Evolutionary conservation across 2,888 invertebrate species (phyloP).

Genomic region (Leptogaster cylindrica): DNA sequence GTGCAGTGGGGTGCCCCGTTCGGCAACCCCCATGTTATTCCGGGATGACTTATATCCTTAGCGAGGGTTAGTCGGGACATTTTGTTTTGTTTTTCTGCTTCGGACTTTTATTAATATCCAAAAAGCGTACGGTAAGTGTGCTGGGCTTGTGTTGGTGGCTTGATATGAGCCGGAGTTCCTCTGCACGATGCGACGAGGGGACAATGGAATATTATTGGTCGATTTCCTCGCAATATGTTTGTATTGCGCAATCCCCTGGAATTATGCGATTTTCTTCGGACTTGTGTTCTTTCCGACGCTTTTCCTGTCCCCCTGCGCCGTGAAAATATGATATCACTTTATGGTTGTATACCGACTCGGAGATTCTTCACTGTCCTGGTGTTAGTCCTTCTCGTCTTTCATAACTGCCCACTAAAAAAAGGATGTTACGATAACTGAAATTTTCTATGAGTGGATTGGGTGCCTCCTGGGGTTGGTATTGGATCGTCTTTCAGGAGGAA

Average conservation of each 20-base stretch:
- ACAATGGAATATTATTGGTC: constrained; percentile 45
- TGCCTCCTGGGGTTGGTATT: too few species aligned
- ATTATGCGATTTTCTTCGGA: constrained; percentile 40
- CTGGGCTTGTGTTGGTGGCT: neutral
- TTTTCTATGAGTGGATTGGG: too few species aligned
- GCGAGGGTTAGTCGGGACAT: neutral
- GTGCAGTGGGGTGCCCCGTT: constrained; percentile 15
- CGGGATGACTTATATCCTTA: constrained; percentile 44
- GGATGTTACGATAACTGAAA: too few species aligned
- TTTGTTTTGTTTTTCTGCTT: constrained; percentile 6
- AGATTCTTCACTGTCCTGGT: neutral
- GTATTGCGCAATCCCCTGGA: constrained; percentile 46
- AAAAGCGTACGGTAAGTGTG: neutral
- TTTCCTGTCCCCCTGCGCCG: neutral
- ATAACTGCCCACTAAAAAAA: neutral
- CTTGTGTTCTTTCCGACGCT: neutral
- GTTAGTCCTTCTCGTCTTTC: neutral
- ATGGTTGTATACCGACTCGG: constrained; percentile 18
- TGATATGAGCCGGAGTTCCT: constrained; percentile 40
- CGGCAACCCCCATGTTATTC: constrained; percentile 40
- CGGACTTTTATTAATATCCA: constrained; percentile 43
- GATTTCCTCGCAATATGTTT: constrained; percentile 41
- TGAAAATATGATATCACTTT: constrained; percentile 41
- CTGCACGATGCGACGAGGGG: constrained; percentile 28
- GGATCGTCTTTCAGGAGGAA: neutral